These are phyloP conservation scores for Clytia hemisphaerica DNA, from an alignment of 30 jellyfish, hydroid and myxozoan genomes.

Conservation along the genomic window DNA sequence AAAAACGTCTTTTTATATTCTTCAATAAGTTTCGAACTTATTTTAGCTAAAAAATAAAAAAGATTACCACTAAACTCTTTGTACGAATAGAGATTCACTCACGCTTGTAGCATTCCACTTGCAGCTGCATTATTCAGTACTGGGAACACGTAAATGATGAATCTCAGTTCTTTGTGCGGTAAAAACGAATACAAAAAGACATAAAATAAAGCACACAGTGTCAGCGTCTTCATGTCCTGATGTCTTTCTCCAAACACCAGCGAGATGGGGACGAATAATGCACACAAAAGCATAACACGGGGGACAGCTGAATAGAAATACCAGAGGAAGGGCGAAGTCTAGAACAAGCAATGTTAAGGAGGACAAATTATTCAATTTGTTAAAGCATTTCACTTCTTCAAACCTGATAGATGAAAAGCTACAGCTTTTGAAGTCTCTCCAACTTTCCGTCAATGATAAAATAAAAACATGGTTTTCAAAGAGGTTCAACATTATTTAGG, in stretches of 20 bases:
- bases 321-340: slow-evolving; percentile 87
- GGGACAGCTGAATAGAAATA: slow-evolving; percentile 87
- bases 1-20: no score
- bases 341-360: no score
- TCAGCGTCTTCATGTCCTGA: slow-evolving; percentile 22
- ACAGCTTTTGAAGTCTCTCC: background rate
- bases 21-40: no score
- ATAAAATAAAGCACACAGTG: slow-evolving; percentile 32
- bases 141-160: slow-evolving; percentile 68
- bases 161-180: slow-evolving; percentile 91
- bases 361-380: no score
- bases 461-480: no score
- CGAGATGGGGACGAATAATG: slow-evolving; percentile 53
- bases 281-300: slow-evolving; percentile 40
- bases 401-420: background rate
- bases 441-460: background rate
- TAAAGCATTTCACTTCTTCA: no score
- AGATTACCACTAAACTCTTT: background rate
- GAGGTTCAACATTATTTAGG: background rate
- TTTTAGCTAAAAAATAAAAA: no score
- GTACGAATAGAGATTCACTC: background rate
- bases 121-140: slow-evolving; percentile 75
- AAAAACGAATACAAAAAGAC: slow-evolving; percentile 66
- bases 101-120: slow-evolving; percentile 22
- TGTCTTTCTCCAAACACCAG: background rate